Conservation (phyloP, 2,797 vertebrate species). For the Gambelia wislizenii region DNA sequence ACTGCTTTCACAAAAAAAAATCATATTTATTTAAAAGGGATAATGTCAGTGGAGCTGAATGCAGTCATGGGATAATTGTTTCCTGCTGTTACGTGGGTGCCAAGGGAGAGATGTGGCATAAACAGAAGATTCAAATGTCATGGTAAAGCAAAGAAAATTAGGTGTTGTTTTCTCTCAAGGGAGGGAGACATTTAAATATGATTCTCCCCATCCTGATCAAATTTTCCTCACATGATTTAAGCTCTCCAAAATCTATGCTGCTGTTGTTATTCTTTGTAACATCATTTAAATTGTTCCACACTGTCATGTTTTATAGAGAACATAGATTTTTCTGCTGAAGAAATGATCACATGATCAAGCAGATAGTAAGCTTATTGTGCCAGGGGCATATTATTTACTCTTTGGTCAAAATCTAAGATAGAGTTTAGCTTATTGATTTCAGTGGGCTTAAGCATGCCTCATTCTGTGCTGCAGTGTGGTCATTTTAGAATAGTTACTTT, state of each 20-base stretch:
- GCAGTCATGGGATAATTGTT: not conserved
- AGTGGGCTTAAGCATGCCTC: not conserved
- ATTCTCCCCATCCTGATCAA: not conserved
- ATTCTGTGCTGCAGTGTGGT: not conserved
- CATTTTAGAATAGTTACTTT: not conserved
- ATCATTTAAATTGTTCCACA: not conserved
- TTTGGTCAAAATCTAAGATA: constrained; percentile 5
- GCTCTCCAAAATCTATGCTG: not conserved
- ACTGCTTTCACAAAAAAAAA: not conserved
- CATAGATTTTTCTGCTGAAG: not conserved
- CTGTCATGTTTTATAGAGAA: not conserved
- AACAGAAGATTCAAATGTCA: constrained; percentile 2
- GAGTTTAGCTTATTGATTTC: not conserved
- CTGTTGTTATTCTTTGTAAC: not conserved
- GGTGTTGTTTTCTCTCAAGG: not conserved
- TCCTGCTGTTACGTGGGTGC: not conserved
- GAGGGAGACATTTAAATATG: not conserved
- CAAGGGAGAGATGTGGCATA: not conserved
- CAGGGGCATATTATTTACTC: not conserved
- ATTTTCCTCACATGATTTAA: not conserved
- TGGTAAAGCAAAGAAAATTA: not conserved
- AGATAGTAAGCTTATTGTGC: not conserved
- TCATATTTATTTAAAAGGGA: constrained; percentile 26
- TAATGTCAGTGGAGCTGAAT: not conserved
- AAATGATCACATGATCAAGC: not conserved